Evolutionary conservation across 2,113 vertebrate genomes (phyloP), one percentile per base, ranked within the genome.

Genomic region (Epinephelus lanceolatus): DNA sequence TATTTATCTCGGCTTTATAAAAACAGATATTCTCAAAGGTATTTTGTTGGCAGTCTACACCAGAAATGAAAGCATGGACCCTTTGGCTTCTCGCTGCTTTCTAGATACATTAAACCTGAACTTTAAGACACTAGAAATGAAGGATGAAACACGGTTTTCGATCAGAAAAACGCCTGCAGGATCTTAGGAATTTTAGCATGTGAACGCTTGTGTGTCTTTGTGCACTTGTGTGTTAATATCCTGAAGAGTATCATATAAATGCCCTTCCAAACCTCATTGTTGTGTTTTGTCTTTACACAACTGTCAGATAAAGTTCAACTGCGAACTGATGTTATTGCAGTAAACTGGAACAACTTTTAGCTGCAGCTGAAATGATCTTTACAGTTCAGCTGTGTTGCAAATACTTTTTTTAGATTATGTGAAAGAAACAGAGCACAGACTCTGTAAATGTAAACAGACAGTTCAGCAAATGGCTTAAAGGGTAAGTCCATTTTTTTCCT

Each of bases 1-100:
- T 60, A 61, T 83, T 77, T 33, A 65, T 77, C 30, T 62, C 37
- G 4, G 4, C 14, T 72, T 78, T 65, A 42, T 57, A 49, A 52
- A 45, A 81, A 70, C 14, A 12, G 8, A 0, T 52, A 21, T 62
- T 37, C 40, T 65, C 62, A 67, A 52, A 76, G 23, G 55, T 27
- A 40, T 18, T 72, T n/a, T 78, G 25, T 52, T 10, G 25, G 11
- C 33, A 3, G 9, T 8, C 37, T 33, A 9, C 13, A 4, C 12
- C 40, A 62, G n/a, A 60, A 69, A 71, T 68, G 17, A 52, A 56
- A 82, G 42, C 18, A 27, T 52, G 14, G 5, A 25, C 23, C 10
- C 15, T 79, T 65, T n/a, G 17, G 25, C 59, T 33, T 74, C 6
- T 51, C 14, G 27, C 55, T 12, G 25, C 45, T 63, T 71, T 65